Evolutionary conservation across 1,140 invertebrate genomes (phyloP), one percentile per base, ranked within the genome.

Genomic region (Leptoteleia sp.): DNA sequence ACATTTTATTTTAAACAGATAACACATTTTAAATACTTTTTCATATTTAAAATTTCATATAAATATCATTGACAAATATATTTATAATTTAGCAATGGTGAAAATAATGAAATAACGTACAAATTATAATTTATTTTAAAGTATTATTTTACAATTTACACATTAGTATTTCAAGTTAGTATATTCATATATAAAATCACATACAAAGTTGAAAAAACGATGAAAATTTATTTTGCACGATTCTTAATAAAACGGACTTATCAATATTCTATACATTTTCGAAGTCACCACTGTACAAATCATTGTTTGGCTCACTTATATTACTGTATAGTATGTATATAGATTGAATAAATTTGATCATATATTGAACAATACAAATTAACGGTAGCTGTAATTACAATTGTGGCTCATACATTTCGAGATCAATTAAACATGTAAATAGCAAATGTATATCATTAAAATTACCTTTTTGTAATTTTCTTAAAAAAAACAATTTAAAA

Each of bases 191-290:
- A 61, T 61, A 72, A 59, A 59, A 61, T 61, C 22, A 50, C 52
- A 55, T 55, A 54, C 25, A 68, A 57, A 64, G 35, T 29, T 47
- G 43, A 75, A 76, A 76, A 70, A 76, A 70, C 25, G 8, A 12
- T 55, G 29, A 45, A 55, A 45, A 45, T 45, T 19, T 4, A 11
- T n/a, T n/a, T n/a, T 25, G 11, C n/a, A 17, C 19, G 35, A 45
- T 17, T 16, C 12, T 19, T 67, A 33, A 31, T 52, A 42, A 43
- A 42, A 35, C 42, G 42, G 45, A 43, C 43, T 25, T 6, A 17
- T 33, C 12, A n/a, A 9, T 57, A 40, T 31, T 42, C 37, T 65
- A 40, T 11, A 43, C 8, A 55, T 1, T 29, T 43, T 13, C 17
- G 6, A 57, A 57, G 17, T 9, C 45, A 29, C 4, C 17, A 6